Percentiles rank a stretch among this genome's conserved stretches.
Evolutionary conservation across 2,113 vertebrate species (phyloP).

Genomic region (Callaeas wilsoni): DNA sequence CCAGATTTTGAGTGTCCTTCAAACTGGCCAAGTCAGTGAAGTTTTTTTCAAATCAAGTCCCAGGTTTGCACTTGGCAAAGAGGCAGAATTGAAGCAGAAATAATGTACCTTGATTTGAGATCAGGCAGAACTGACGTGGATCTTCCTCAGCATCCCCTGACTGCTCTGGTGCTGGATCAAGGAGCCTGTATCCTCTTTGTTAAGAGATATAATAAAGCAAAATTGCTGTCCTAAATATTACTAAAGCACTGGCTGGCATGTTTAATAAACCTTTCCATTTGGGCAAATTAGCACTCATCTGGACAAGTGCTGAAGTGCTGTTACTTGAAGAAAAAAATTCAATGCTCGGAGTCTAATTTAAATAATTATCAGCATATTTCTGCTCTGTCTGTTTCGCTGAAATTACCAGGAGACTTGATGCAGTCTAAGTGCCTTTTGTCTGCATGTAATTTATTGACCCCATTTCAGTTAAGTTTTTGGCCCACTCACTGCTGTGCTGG

Average conservation of each 20-base stretch:
- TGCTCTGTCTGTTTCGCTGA: constrained; percentile 58
- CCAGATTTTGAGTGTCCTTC: neutral
- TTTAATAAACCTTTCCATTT: constrained; percentile 75
- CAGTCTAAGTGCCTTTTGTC: constrained; percentile 60
- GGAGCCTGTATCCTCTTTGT: constrained; percentile 39
- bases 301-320: constrained; percentile 70
- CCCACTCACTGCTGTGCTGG: neutral
- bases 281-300: constrained; percentile 71
- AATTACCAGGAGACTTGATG: constrained; percentile 61
- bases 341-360: constrained; percentile 58
- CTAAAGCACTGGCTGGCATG: constrained; percentile 65
- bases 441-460: constrained; percentile 60
- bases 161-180: neutral
- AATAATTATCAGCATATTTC: constrained; percentile 72
- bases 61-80: neutral
- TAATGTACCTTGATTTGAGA: neutral
- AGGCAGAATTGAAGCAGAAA: neutral
- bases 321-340: constrained; percentile 60
- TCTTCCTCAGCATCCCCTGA: neutral
- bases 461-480: constrained; percentile 56
- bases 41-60: neutral
- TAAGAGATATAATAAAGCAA: constrained; percentile 66
- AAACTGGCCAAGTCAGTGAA: neutral
- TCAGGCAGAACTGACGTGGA: neutral
- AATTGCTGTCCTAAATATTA: constrained; percentile 72